A percentile compares a stretch with the other conserved stretches of the same genome.
Evolutionary conservation across 2,797 vertebrate species (phyloP).

Genomic region (Phataginus tricuspis): DNA sequence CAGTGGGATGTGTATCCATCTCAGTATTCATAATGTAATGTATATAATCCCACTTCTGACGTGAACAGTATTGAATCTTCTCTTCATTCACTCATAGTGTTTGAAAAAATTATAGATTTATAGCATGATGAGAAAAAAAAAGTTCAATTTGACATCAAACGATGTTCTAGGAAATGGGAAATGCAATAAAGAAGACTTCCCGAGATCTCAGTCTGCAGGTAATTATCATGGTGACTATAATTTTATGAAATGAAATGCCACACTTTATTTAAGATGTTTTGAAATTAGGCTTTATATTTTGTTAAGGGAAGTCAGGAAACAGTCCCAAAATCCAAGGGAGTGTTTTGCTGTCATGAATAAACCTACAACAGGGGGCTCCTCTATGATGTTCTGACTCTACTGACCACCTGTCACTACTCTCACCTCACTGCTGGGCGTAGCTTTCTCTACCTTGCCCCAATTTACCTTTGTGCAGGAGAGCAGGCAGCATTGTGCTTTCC

Average conservation of each 20-base stretch:
- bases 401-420: no score
- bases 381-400: not conserved
- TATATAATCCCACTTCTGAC: not conserved
- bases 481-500: not conserved
- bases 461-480: not conserved
- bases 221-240: not conserved
- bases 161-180: not conserved
- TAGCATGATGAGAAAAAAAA: not conserved
- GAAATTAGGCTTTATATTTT: not conserved
- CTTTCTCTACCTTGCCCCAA: not conserved
- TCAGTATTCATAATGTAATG: not conserved
- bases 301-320: not conserved
- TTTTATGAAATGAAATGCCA: not conserved
- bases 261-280: not conserved
- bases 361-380: not conserved
- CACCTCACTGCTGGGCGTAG: not conserved
- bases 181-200: not conserved
- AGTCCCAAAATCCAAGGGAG: no score
- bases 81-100: not conserved
- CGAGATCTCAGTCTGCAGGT: not conserved
- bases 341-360: not conserved
- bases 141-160: not conserved
- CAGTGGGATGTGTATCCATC: not conserved
- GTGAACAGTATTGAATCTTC: not conserved
- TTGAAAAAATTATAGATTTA: not conserved